phyloP scores from a whole-genome alignment of 30 jellyfish, hydroid and myxozoan genomes.

The Rhopilema esculentum region DNA sequence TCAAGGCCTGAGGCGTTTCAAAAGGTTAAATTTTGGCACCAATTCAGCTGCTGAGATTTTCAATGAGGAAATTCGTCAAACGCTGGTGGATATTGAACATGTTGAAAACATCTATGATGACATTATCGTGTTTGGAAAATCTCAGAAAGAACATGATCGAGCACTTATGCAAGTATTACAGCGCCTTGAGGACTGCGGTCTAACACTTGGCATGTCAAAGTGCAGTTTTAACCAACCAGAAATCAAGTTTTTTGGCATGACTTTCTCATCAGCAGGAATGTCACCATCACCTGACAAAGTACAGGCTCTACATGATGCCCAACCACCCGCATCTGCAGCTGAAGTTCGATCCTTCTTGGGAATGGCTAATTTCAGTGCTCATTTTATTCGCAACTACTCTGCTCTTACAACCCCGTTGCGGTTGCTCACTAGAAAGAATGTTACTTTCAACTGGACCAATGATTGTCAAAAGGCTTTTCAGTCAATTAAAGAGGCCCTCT shows the following conservation, averaged over 20 bases:
- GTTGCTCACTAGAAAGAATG: constrained; percentile 41
- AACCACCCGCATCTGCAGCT: constrained; percentile 52
- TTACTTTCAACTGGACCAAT: constrained; percentile 34
- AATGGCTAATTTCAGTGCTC: constrained; percentile 60
- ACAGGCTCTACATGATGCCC: constrained; percentile 42
- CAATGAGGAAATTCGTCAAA: constrained; percentile 39
- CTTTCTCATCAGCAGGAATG: constrained; percentile 57
- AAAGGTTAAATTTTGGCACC: constrained; percentile 64
- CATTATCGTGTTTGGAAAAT: constrained; percentile 52
- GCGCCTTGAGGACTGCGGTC: constrained; percentile 35
- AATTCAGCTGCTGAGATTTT: constrained; percentile 68
- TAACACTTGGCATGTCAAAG: constrained; percentile 68
- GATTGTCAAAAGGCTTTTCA: constrained; percentile 42
- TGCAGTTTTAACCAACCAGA: constrained; percentile 51
- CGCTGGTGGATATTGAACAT: constrained; percentile 9
- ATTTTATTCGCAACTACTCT: constrained; percentile 46
- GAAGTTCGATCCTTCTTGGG: constrained; percentile 61
- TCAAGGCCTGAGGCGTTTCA: constrained; percentile 66
- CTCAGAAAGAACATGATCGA: constrained; percentile 29
- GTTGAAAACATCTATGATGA: constrained; percentile 44
- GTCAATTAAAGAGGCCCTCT: constrained; percentile 11
- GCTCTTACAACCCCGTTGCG: constrained; percentile 29
- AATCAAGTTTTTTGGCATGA: constrained; percentile 71
- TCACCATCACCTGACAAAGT: constrained; percentile 73
- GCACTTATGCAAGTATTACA: constrained; percentile 37